Conservation (phyloP, 2,113 vertebrate species). For the Oncorhynchus tshawytscha region DNA sequence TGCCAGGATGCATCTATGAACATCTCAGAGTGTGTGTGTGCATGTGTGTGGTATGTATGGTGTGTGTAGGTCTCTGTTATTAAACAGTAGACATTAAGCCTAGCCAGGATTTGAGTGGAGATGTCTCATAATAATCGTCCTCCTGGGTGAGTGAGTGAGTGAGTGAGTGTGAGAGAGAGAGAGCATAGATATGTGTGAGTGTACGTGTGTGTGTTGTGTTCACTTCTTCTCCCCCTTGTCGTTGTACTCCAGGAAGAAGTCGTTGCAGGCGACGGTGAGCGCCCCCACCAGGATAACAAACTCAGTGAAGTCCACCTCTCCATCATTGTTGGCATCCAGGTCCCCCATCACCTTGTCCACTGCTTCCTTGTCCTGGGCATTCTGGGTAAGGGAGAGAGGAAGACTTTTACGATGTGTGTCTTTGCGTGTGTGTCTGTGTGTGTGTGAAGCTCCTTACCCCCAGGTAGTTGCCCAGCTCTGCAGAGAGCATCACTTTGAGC, state of each 20-base stretch:
- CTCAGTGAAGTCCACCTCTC: constrained; percentile 81
- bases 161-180: background rate
- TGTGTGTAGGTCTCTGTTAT: background rate
- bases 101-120: background rate
- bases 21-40: background rate
- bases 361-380: constrained; percentile 76
- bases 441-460: constrained; percentile 55
- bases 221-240: constrained; percentile 66
- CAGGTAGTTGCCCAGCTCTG: constrained; percentile 76
- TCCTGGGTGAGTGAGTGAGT: background rate
- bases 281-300: constrained; percentile 79
- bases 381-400: constrained; percentile 46
- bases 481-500: constrained; percentile 80
- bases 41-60: background rate
- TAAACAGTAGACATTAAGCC: background rate
- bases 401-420: background rate
- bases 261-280: constrained; percentile 79
- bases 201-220: constrained; percentile 2
- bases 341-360: constrained; percentile 81
- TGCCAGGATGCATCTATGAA: constrained; percentile 14
- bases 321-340: constrained; percentile 78
- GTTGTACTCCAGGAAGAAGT: constrained; percentile 79
- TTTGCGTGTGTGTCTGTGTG: background rate
- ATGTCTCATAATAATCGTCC: background rate
- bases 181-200: background rate